A percentile compares a stretch with the other conserved stretches of the same genome.
Conservation (phyloP, 2,888 invertebrate genomes). For the Dolomedes plantarius region DNA sequence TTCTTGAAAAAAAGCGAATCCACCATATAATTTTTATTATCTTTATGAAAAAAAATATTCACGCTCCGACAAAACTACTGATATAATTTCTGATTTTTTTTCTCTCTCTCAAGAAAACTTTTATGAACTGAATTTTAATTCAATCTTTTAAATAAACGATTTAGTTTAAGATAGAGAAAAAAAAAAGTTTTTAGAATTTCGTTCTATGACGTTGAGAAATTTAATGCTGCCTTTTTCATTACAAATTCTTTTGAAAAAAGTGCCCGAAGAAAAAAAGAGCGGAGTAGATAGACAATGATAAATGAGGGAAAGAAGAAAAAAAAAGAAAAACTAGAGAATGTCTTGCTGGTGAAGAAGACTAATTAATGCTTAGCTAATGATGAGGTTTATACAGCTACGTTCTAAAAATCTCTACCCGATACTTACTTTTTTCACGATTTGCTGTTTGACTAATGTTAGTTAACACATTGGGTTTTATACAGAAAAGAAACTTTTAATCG, state of each 20-base stretch:
- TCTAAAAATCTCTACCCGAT: background rate
- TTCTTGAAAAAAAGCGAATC: background rate
- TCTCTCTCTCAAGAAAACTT: background rate
- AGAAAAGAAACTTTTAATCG: background rate
- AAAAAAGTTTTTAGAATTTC: background rate
- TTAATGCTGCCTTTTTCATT: background rate
- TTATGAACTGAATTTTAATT: background rate
- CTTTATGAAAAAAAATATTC: background rate
- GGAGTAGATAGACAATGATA: constrained; percentile 47
- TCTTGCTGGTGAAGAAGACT: constrained; percentile 48
- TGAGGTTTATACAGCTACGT: constrained; percentile 33
- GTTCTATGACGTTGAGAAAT: background rate
- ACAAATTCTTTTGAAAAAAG: background rate
- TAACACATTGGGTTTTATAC: background rate
- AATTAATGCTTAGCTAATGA: constrained; percentile 56
- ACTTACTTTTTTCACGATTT: background rate
- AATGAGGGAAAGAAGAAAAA: constrained; percentile 17
- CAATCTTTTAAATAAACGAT: background rate
- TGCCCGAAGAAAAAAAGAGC: background rate
- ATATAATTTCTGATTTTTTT: background rate
- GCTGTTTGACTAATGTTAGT: background rate
- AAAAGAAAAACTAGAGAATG: background rate
- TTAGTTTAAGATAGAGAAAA: background rate
- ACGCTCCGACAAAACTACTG: background rate
- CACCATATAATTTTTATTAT: background rate